Conservation (phyloP, 2,797 vertebrate species). For the Syncerus caffer region DNA sequence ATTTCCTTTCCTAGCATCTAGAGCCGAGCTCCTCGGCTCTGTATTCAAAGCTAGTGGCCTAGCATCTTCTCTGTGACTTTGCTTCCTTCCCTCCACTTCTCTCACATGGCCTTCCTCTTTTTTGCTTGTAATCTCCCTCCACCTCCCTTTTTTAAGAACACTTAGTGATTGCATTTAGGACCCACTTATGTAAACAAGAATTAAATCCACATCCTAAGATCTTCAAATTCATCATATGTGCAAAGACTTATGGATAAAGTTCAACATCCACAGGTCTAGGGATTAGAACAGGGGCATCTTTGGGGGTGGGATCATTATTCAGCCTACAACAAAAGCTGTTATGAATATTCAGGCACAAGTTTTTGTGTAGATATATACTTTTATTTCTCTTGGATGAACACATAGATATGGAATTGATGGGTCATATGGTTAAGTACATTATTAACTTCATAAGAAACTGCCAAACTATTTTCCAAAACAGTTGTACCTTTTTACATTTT, state of each 20-base stretch:
- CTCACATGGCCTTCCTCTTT: background rate
- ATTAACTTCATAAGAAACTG: background rate
- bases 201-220: background rate
- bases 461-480: constrained; percentile 22
- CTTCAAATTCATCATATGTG: background rate
- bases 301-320: background rate
- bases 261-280: background rate
- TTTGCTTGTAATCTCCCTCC: background rate
- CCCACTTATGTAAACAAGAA: background rate
- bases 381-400: constrained; percentile 36
- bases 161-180: background rate
- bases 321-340: background rate
- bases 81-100: background rate
- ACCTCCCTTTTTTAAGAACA: background rate
- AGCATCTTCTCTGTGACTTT: background rate
- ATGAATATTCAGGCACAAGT: background rate
- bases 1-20: background rate
- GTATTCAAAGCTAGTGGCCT: background rate
- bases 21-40: background rate
- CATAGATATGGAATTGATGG: background rate
- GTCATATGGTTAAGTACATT: background rate
- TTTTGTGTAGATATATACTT: background rate
- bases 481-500: background rate
- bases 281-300: background rate
- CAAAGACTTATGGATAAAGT: background rate